Evolutionary conservation across 2,113 vertebrate genomes (phyloP).

Genomic region (Actenoides hombroni): DNA sequence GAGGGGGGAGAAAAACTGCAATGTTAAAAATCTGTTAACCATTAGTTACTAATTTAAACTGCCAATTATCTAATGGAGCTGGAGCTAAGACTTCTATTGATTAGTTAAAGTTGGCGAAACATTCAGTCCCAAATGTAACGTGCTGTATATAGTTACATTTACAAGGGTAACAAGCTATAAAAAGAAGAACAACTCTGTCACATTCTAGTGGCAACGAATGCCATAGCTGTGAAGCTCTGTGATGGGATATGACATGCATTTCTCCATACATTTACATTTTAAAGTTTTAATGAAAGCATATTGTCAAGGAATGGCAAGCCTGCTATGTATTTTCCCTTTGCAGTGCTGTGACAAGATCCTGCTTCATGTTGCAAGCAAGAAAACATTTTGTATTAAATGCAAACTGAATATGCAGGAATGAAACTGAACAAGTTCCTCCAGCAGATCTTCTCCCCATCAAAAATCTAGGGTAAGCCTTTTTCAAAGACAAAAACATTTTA

Average conservation of each 20-base stretch:
- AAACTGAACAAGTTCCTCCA: conserved; percentile 21
- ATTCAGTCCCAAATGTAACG: neutral
- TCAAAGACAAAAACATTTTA: conserved; percentile 12
- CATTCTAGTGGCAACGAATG: neutral
- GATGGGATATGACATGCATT: conserved; percentile 27
- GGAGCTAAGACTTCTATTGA: neutral
- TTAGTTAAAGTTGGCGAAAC: neutral
- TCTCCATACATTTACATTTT: conserved; percentile 62
- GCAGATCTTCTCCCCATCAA: conserved; percentile 19
- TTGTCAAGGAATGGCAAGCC: conserved; percentile 51
- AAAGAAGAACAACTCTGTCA: conserved; percentile 9
- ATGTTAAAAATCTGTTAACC: neutral
- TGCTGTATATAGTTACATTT: neutral
- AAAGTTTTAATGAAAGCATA: conserved; percentile 57
- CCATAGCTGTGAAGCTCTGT: conserved; percentile 24
- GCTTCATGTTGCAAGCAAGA: conserved; percentile 49
- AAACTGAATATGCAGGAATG: conserved; percentile 52
- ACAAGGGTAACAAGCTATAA: conserved; percentile 26
- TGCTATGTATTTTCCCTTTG: conserved; percentile 10
- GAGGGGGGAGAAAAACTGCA: neutral
- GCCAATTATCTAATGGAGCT: conserved; percentile 10
- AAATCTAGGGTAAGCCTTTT: neutral
- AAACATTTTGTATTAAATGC: conserved; percentile 57
- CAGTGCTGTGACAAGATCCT: conserved; percentile 37
- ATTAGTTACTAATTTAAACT: conserved; percentile 25